Base-by-base conservation (phyloP, 1,140 invertebrate species). In the Muscidifurax raptorellus region DNA sequence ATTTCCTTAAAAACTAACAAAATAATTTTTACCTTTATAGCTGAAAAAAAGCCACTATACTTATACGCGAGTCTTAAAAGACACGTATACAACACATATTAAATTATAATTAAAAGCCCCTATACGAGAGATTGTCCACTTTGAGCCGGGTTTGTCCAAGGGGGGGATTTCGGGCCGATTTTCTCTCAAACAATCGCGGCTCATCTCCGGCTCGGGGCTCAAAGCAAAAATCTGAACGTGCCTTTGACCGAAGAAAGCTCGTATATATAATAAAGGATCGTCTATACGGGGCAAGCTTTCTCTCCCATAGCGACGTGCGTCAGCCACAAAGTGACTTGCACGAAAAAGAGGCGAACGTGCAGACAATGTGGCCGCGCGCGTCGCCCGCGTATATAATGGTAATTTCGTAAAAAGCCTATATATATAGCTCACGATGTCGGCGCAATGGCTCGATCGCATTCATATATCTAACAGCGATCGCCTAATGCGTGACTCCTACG, bases 271-370 rank as follows among this genome's bases (percentile, higher is more conserved):
- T 74, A 74, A 74, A 74, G 32, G 22, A 74, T n/a, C 71, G 22
- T 30, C 32, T 74, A 40, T 59, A 59, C 22, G 18, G 5, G 15
- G 5, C 6, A 18, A n/a, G 52, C 52, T 59, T 59, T 59, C 52
- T 59, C 52, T 59, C 71, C 2, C 71, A 18, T 30, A 15, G 3
- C 22, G 52, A 59, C 52, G 52, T 59, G 52, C 52, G 71, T 69
- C 66, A 69, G 71, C 32, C 71, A 40, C 71, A 40, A 36, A 74
- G 71, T 74, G 71, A 74, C 71, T 74, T 40, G 71, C 71, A 10
- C 71, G 71, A 74, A 40, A 74, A 40, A 74, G 30, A 36, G 32
- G 22, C 27, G 15, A 72, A 72, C 27, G n/a, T 30, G 28, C 44
- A 13, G 28, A 72, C 69, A 72, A 72, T 72, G 69, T 18, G 28